These are phyloP conservation scores for Helogale parvula DNA, from an alignment of 2,113 vertebrate species.

Conservation along the genomic window DNA sequence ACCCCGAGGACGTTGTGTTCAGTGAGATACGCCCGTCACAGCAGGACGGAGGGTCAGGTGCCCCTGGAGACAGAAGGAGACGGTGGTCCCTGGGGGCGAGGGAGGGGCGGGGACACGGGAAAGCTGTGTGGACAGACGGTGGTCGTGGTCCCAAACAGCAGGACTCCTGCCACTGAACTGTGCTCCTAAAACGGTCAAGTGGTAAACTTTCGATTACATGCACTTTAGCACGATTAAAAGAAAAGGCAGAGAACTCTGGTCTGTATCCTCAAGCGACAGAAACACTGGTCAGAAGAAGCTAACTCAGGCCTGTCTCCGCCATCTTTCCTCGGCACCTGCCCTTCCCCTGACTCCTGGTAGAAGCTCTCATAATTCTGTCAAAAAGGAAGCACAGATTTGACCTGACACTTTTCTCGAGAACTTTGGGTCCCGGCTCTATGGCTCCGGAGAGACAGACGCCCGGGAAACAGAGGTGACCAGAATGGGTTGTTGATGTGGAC, in stretches of 20 bases:
- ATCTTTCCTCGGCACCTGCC: background rate
- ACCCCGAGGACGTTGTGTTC: background rate
- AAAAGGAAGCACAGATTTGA: background rate
- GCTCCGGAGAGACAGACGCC: background rate
- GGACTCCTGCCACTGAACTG: background rate
- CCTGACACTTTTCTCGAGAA: background rate
- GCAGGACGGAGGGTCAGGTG: rapidly evolving
- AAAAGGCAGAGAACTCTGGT: background rate
- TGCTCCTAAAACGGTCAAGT: background rate
- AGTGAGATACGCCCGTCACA: no score
- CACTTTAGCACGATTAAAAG: background rate
- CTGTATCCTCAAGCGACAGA: background rate
- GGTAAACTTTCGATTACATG: background rate
- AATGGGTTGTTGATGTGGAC: background rate
- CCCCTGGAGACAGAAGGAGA: background rate
- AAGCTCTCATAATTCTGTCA: background rate
- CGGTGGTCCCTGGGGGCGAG: rapidly evolving
- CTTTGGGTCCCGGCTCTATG: background rate
- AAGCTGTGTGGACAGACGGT: background rate
- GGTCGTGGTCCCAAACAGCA: background rate
- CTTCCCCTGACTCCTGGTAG: background rate
- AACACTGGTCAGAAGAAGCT: background rate
- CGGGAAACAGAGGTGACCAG: background rate
- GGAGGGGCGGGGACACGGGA: background rate
- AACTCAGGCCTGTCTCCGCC: background rate